phyloP scores from a whole-genome alignment of 1,140 invertebrate species.

The Apis cerana region DNA sequence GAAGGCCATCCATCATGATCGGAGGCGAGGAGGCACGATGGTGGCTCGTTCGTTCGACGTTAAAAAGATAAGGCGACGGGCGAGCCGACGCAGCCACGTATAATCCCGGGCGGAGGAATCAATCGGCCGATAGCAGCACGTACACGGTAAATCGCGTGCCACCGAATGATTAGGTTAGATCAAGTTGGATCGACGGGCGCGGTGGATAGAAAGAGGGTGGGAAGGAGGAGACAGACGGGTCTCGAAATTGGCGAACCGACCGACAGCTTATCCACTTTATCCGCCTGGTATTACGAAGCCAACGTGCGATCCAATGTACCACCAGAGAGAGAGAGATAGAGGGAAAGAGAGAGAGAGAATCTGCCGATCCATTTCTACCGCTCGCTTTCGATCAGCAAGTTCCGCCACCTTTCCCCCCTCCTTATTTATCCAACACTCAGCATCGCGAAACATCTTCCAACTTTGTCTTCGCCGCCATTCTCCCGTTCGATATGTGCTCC shows the following conservation, averaged over 20 bases:
- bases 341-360: constrained; percentile 19
- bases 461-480: constrained; percentile 19
- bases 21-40: no score
- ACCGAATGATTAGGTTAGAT: constrained; percentile 61
- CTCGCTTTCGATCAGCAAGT: constrained; percentile 34
- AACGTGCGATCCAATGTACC: constrained; percentile 53
- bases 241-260: constrained; percentile 53
- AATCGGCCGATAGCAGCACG: constrained; percentile 39
- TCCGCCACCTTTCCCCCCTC: neutral
- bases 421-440: constrained; percentile 43
- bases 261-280: constrained; percentile 62
- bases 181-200: constrained; percentile 37
- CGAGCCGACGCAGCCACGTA: constrained; percentile 3
- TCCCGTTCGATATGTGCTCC: neutral
- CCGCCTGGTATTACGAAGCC: constrained; percentile 57
- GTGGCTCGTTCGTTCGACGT: neutral
- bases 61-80: constrained; percentile 11
- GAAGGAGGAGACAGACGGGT: neutral
- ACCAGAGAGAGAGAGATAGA: constrained; percentile 5
- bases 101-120: constrained; percentile 50
- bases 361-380: constrained; percentile 10
- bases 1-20: no score
- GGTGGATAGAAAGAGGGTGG: neutral
- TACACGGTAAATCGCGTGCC: constrained; percentile 53
- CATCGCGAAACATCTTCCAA: constrained; percentile 31